Conservation (phyloP, 2,113 vertebrate species). For the Pyxicephalus adspersus region DNA sequence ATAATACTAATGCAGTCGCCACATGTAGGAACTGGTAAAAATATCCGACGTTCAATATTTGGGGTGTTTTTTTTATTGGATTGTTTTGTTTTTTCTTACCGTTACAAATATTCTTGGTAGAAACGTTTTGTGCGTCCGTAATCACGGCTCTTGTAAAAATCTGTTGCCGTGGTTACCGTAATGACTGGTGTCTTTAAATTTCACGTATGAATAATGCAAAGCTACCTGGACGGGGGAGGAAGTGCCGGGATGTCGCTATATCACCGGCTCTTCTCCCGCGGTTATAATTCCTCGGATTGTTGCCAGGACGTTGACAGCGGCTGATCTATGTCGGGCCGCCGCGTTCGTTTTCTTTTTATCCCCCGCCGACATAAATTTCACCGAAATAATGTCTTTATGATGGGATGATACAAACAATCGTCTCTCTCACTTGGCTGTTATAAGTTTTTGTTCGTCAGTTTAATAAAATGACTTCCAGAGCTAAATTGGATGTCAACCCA, state of each 20-base stretch:
- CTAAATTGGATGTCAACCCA: no score
- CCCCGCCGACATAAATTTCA: neutral
- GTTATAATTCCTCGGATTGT: slow-evolving; percentile 2
- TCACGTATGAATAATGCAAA: slow-evolving; percentile 39
- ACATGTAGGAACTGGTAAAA: no score
- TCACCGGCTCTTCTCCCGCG: neutral
- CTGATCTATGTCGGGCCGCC: neutral
- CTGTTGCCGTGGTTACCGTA: slow-evolving; percentile 47
- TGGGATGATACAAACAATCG: neutral
- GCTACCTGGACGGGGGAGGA: slow-evolving; percentile 17
- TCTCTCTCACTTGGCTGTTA: no score
- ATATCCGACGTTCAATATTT: no score
- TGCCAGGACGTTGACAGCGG: neutral
- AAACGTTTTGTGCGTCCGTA: slow-evolving; percentile 26
- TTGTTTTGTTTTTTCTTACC: neutral
- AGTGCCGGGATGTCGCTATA: neutral
- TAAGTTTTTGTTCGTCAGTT: no score
- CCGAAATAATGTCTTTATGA: neutral
- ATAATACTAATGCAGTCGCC: no score
- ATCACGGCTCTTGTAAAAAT: slow-evolving; percentile 27
- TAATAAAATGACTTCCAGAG: no score
- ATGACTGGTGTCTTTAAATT: slow-evolving; percentile 44
- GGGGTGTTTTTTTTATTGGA: no score
- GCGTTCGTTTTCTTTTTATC: neutral
- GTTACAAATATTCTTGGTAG: slow-evolving; percentile 26